Percentiles rank a stretch among this genome's conserved stretches.
These are phyloP conservation scores for Lepidurus packardi DNA, from an alignment of 1,140 invertebrate genomes.

Conservation along the genomic window DNA sequence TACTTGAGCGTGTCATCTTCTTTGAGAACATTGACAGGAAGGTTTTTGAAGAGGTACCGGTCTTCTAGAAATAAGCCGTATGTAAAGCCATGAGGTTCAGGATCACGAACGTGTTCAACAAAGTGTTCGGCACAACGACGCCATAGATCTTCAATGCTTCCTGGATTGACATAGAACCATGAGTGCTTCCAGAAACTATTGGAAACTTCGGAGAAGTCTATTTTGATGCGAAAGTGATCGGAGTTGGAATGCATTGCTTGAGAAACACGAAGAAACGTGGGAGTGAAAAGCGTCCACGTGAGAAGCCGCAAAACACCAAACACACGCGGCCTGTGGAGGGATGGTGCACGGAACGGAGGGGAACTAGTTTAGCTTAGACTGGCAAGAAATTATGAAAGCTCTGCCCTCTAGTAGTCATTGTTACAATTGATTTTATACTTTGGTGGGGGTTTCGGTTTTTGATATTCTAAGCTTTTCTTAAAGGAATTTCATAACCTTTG, in stretches of 20 bases:
- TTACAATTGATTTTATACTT: too few relatives aligned
- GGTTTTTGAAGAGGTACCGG: background rate
- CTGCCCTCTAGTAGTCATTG: too few relatives aligned
- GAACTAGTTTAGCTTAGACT: too few relatives aligned
- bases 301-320: too few relatives aligned
- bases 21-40: background rate
- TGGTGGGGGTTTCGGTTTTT: too few relatives aligned
- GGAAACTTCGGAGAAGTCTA: background rate
- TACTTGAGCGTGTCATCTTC: constrained; percentile 24
- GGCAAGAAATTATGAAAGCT: too few relatives aligned
- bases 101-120: background rate
- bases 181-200: background rate
- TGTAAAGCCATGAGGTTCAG: background rate
- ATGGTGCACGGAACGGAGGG: too few relatives aligned
- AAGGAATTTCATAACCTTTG: too few relatives aligned
- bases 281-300: too few relatives aligned
- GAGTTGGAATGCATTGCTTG: background rate
- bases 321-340: too few relatives aligned
- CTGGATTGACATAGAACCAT: background rate
- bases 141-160: background rate
- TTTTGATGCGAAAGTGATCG: background rate
- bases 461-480: too few relatives aligned
- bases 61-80: background rate
- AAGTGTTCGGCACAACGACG: background rate
- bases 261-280: background rate